A percentile compares a stretch with the other conserved stretches of the same genome.
Conservation (phyloP, 2,797 vertebrate genomes). For the Setipinna tenuifilis region DNA sequence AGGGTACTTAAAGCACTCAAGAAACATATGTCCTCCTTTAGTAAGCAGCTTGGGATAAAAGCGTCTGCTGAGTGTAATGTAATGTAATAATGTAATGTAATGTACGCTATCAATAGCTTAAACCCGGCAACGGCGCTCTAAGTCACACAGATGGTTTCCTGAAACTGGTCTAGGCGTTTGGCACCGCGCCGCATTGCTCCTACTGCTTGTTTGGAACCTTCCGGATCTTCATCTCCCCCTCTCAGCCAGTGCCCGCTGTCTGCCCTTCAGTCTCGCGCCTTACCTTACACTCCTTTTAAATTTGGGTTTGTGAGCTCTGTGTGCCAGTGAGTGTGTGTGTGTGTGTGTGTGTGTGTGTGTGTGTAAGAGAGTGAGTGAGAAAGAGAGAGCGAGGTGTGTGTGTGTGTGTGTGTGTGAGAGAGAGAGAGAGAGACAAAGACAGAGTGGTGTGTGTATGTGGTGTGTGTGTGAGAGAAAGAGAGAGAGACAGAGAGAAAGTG, state of each 20-base stretch:
- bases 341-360: constrained; percentile 30
- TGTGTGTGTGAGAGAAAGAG: background rate
- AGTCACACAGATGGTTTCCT: background rate
- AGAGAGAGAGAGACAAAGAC: too few species aligned
- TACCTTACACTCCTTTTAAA: background rate
- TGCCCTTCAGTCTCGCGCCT: background rate
- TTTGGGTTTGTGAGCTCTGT: background rate
- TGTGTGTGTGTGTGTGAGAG: constrained; percentile 3
- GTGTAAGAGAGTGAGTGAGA: constrained; percentile 18
- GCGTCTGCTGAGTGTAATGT: too few species aligned
- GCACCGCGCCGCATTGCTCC: background rate
- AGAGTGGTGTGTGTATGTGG: background rate
- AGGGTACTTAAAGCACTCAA: background rate
- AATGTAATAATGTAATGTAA: too few species aligned
- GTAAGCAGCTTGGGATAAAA: too few species aligned
- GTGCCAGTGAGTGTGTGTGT: constrained; percentile 31
- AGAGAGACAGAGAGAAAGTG: background rate
- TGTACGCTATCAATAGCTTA: too few species aligned
- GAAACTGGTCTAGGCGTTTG: background rate
- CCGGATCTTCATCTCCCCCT: background rate
- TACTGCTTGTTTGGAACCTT: background rate
- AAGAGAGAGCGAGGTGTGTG: constrained; percentile 16
- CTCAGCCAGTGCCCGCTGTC: background rate
- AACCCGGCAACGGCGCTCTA: background rate
- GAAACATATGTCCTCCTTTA: background rate